Base-by-base conservation (phyloP, 2,888 invertebrate genomes). In the Eulithis testata region DNA sequence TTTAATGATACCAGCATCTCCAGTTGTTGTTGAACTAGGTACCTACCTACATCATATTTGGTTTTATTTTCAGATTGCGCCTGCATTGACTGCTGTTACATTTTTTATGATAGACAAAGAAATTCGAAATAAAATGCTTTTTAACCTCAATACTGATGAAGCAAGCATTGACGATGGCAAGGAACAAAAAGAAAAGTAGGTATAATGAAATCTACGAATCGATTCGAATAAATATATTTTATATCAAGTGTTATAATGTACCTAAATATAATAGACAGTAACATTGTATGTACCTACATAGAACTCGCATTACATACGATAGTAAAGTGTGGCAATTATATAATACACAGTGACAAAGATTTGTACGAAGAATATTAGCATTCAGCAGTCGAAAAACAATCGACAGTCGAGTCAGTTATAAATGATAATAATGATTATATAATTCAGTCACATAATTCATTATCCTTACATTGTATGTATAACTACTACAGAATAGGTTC, bases 361-460 rank as follows among this genome's bases (percentile, higher is more conserved):
- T 89, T 89, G 89, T 89, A 89, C 89, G 88, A 86, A 88, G 87
- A 86, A 85, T 85, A 86, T 84, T 78, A 83, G 85, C 81, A 87
- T 83, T 86, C 79, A 83, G 85, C 81, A 87, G 83, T 86, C 80
- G 77, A 79, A n/a, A n/a, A n/a, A n/a, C n/a, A n/a, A n/a, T n/a
- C n/a, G n/a, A n/a, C n/a, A n/a, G n/a, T n/a, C n/a, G n/a, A n/a
- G n/a, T n/a, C n/a, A n/a, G 73, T 79, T 79, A 78, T 76, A 77
- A 74, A 76, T 75, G 76, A 78, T 80, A 79, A 78, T 73, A 75
- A 74, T 76, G 80, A 77, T 78, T 81, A 82, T 63, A 77, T 84
- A 81, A 83, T 83, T 87, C 87, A 87, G 87, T 87, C 87, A 72
- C 80, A 80, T 78, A 37, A 72, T 50, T 74, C 21, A 49, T 49